These are phyloP conservation scores for Antennarius striatus DNA, from an alignment of 2,113 vertebrate genomes.

Conservation along the genomic window DNA sequence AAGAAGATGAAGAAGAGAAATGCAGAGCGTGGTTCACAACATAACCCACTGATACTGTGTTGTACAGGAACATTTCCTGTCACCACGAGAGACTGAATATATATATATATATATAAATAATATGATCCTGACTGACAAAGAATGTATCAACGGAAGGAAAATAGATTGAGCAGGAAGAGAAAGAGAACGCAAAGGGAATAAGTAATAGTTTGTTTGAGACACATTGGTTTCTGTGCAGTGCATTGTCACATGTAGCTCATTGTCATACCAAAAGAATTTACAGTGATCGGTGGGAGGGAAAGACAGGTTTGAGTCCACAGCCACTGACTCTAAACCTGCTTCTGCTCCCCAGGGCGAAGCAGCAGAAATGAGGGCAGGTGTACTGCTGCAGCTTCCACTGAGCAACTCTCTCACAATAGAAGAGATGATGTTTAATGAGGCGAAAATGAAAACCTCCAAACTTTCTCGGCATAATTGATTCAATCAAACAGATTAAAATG, in stretches of 20 bases:
- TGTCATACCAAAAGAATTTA: constrained; percentile 15
- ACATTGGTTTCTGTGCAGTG: background rate
- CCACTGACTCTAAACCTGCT: constrained; percentile 5
- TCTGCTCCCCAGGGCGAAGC: constrained; percentile 23
- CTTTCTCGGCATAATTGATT: too few relatives aligned
- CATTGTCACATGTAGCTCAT: background rate
- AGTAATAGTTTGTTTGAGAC: constrained; percentile 4
- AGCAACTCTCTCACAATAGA: background rate
- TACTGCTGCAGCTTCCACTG: background rate
- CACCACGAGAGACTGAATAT: constrained; percentile 24
- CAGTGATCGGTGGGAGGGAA: constrained; percentile 2
- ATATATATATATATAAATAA: background rate
- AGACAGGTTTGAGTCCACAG: constrained; percentile 18
- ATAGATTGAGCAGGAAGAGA: constrained; percentile 1
- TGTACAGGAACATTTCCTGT: constrained; percentile 12
- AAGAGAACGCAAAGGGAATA: constrained; percentile 14
- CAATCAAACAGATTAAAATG: constrained; percentile 17
- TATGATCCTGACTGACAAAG: constrained; percentile 1
- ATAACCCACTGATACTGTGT: background rate
- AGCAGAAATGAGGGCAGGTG: constrained; percentile 57
- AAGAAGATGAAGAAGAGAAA: constrained; percentile 5
- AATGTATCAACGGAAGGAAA: constrained; percentile 15
- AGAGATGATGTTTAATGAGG: constrained; percentile 17
- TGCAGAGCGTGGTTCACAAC: background rate
- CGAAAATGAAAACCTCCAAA: background rate